Percentiles rank a stretch among this genome's conserved stretches.
phyloP scores from a whole-genome alignment of 1,140 invertebrate species.

The Bilobella aurantiaca region DNA sequence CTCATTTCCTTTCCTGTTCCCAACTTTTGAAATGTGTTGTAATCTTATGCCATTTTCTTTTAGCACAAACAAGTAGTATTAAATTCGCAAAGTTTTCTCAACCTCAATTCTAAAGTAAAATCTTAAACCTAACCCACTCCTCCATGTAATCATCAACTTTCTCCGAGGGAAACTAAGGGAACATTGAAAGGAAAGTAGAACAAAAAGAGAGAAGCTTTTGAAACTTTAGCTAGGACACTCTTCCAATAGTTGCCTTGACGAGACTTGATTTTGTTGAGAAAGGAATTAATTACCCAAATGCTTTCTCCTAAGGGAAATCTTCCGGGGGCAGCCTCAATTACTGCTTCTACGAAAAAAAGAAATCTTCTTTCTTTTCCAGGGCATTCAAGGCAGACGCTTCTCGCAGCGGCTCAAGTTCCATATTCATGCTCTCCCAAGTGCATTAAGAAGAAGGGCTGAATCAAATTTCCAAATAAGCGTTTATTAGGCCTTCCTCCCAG shows the following conservation, averaged over 20 bases:
- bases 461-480: background rate
- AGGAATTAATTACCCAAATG: background rate
- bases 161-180: no score
- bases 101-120: no score
- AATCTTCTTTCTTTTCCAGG: background rate
- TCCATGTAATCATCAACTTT: background rate
- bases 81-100: background rate
- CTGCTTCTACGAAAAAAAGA: background rate
- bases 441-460: background rate
- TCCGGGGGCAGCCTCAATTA: background rate
- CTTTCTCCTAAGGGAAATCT: background rate
- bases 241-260: background rate
- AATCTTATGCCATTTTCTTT: slow-evolving; percentile 3
- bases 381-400: background rate
- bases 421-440: background rate
- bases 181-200: no score
- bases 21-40: background rate
- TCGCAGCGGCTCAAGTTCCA: background rate
- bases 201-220: no score
- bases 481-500: background rate
- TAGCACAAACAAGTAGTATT: slow-evolving; percentile 1
- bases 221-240: background rate
- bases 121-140: background rate
- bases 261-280: slow-evolving; percentile 4
- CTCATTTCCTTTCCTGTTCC: background rate